Evolutionary conservation across 1,140 invertebrate genomes (phyloP).

Genomic region (Hesperophylax magnus): DNA sequence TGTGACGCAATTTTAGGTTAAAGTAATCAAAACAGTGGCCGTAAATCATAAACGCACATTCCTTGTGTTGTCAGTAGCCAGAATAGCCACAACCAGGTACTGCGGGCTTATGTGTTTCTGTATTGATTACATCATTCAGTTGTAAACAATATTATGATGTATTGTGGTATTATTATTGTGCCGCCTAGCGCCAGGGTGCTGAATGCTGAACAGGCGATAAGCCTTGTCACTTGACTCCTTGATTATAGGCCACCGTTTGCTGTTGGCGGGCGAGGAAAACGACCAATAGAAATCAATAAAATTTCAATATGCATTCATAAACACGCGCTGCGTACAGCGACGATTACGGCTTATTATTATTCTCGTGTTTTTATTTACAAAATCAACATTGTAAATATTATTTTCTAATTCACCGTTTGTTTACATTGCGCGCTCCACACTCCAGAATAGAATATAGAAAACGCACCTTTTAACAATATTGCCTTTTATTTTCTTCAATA

Average conservation of each 20-base stretch:
- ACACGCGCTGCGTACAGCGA: no score
- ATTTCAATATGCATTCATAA: background rate
- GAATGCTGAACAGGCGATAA: background rate
- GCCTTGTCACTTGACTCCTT: background rate
- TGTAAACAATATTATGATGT: slow-evolving; percentile 41
- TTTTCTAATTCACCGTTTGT: no score
- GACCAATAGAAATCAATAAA: slow-evolving; percentile 11
- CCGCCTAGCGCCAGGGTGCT: background rate
- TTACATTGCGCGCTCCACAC: no score
- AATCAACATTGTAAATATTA: no score
- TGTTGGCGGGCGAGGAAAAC: background rate
- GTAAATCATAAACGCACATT: slow-evolving; percentile 25
- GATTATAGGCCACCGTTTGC: background rate
- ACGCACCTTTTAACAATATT: no score
- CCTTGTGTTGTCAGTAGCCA: slow-evolving; percentile 27
- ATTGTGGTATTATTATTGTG: background rate
- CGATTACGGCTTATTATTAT: no score
- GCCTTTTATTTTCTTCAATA: no score
- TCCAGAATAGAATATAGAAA: no score
- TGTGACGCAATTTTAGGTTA: slow-evolving; percentile 49
- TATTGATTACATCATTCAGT: slow-evolving; percentile 44
- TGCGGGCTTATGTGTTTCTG: slow-evolving; percentile 11
- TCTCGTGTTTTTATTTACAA: no score
- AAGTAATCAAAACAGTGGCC: slow-evolving; percentile 46
- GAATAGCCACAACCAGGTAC: background rate